phyloP scores from a whole-genome alignment of 2,888 invertebrate species.

The Scaptomyza flava region DNA sequence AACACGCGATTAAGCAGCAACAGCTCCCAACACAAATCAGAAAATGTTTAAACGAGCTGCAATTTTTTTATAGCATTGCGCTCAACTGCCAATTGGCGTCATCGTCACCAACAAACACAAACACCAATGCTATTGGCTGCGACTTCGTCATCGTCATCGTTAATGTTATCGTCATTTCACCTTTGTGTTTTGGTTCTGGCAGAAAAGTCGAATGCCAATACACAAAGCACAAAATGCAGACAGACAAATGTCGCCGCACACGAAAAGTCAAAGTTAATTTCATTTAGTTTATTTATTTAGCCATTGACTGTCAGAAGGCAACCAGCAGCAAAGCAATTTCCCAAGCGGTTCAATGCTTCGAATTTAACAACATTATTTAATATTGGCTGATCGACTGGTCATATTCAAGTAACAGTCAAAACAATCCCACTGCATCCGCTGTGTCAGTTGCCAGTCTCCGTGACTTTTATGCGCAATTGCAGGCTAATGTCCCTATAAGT shows the following conservation, averaged over 20 bases:
- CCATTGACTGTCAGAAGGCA: conserved; percentile 37
- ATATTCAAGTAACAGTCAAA: conserved; percentile 35
- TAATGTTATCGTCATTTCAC: conserved; percentile 66
- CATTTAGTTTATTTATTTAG: conserved; percentile 74
- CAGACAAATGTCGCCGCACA: conserved; percentile 59
- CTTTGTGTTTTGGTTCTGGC: conserved; percentile 63
- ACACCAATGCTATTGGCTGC: conserved; percentile 16
- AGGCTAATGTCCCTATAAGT: conserved; percentile 67
- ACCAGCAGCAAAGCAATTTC: conserved; percentile 33
- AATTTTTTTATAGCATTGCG: conserved; percentile 72
- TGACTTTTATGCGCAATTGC: conserved; percentile 80
- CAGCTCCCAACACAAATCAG: conserved; percentile 54
- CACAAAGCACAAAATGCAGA: conserved; percentile 45
- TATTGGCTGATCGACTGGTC: conserved; percentile 67
- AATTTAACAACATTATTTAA: conserved; percentile 78
- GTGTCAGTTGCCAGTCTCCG: conserved; percentile 43
- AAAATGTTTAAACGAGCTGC: conserved; percentile 78
- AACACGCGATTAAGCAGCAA: conserved; percentile 72
- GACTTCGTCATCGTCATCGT: conserved; percentile 30
- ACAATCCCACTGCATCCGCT: conserved; percentile 53
- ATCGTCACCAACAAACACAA: conserved; percentile 15
- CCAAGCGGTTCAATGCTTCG: conserved; percentile 66
- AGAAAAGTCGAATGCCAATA: conserved; percentile 58
- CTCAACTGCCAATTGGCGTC: conserved; percentile 52
- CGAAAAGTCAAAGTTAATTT: conserved; percentile 72